These are phyloP conservation scores for Zophobas morio DNA, from an alignment of 1,140 invertebrate genomes.

Conservation along the genomic window DNA sequence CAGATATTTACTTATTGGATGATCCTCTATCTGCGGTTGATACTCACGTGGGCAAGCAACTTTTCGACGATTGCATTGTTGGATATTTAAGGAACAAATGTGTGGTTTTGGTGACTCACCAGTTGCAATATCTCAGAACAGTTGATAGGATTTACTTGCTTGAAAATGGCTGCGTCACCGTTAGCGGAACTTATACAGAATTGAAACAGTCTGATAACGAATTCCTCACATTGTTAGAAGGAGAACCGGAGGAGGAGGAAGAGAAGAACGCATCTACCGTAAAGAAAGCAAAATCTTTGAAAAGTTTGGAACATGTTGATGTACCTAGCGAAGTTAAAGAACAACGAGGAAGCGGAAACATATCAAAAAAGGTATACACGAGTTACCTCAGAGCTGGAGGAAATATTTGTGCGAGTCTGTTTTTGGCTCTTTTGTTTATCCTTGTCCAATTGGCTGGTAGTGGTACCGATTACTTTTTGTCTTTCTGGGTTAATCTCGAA, in stretches of 20 bases:
- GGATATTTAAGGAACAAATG: constrained; percentile 80
- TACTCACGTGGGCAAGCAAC: constrained; percentile 77
- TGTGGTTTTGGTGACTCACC: constrained; percentile 88
- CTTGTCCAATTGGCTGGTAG: constrained; percentile 75
- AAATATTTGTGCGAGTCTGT: constrained; percentile 69
- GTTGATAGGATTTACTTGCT: constrained; percentile 78
- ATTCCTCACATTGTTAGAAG: constrained; percentile 58
- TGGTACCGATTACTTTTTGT: constrained; percentile 76
- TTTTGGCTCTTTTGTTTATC: constrained; percentile 68
- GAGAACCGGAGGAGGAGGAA: constrained; percentile 62
- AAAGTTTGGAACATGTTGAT: constrained; percentile 54
- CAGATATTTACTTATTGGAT: constrained; percentile 87
- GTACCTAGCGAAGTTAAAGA: constrained; percentile 50
- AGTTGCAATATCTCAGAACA: constrained; percentile 86
- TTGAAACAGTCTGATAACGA: constrained; percentile 66
- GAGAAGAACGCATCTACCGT: constrained; percentile 63
- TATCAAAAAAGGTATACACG: constrained; percentile 72
- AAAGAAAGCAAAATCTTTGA: constrained; percentile 44
- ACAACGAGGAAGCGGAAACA: constrained; percentile 66
- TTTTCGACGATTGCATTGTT: constrained; percentile 79
- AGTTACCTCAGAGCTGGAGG: constrained; percentile 74
- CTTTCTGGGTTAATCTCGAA: constrained; percentile 67
- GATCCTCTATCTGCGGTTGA: constrained; percentile 89
- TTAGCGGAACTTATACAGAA: constrained; percentile 74
- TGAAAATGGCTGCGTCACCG: constrained; percentile 74